Evolutionary conservation across 2,113 vertebrate species (phyloP), one percentile per base, ranked within the genome.

Genomic region (Phalacrocorax carbo): DNA sequence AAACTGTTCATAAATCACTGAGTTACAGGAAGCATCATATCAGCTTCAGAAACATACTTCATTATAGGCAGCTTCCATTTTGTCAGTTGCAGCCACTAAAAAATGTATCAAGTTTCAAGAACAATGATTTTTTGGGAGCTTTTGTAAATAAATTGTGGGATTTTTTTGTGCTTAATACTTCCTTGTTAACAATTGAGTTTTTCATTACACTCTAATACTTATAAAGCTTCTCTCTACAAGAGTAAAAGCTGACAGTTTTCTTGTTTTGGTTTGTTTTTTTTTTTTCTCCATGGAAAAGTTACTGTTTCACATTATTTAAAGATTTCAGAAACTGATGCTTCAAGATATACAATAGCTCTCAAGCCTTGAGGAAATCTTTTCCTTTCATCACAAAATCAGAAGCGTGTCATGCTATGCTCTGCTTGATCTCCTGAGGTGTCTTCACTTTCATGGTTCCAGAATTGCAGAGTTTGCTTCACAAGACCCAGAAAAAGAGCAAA

Each of bases 1-100:
- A 89, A 80, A 72, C 36, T 32, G 13, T 69, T 80, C 83, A 42
- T 86, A 86, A 96, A 94, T 86, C 64, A 76, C 17, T 18, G 22
- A 64, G 57, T 38, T 92, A 77, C 2, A 30, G 20, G 11, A 83
- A 75, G 18, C 23, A 60, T 18, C 3, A 0, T 57, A 71, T 61
- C 58, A 88, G 54, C 29, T 79, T 86, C 71, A 94, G 25, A 79
- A 94, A 34, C 6, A 6, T 73, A 23, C 3, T 81, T 94, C 36
- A 34, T 54, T 80, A 78, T 40, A 25, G 78, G 13, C 30, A 80
- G 21, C 60, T 90, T 84, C 72, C 36, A 42, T 55, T 84, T 86
- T 77, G 23, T 54, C 44, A 73, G 42, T 62, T 26, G 73, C 19
- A 55, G 38, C 14, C 26, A 57, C 32, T 68, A 36, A 75, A 89